Evolutionary conservation across 2,113 vertebrate species (phyloP), one percentile per base, ranked within the genome.

Genomic region (Scortum barcoo): DNA sequence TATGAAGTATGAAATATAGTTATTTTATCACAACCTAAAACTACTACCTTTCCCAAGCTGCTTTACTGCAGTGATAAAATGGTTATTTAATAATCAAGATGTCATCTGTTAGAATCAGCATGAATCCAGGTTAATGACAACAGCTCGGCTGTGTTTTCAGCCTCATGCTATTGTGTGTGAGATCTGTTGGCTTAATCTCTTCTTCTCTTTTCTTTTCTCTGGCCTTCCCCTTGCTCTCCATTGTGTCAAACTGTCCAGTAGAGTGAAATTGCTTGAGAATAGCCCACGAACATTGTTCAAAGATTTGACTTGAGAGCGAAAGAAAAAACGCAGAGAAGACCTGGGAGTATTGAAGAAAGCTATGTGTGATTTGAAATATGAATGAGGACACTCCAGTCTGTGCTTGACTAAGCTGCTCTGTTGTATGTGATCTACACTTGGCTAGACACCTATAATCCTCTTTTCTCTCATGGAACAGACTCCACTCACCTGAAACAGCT

Each of bases 361-460:
- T 50, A 26, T 53, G 56, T 46, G 38, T 38, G 17, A 28, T n/a
- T 14, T 75, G 65, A 84, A 74, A 54, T 66, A 78, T 85, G 76
- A 83, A 60, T 40, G 66, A 74, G 69, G 71, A 75, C 70, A 76
- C 51, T 46, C 53, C 44, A 65, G 17, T 60, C 40, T 68, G 38
- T 70, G 67, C 57, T 71, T 42, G 44, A 67, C 73, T 81, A 48
- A 81, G 65, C 74, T 79, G 46, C 44, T 68, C 63, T 78, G 40
- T 65, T 80, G 53, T 74, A 40, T 78, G 61, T 83, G 73, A 87
- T 68, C 63, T 80, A 66, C 72, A 89, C 76, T 70, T 60, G 50
- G 50, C 44, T 40, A 81, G 76, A 82, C 72, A 71, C 69, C 63
- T 70, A 19, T 85, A 91, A 85, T 83, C 79, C 68, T 83, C 67